Evolutionary conservation across 2,888 invertebrate genomes (phyloP).

Genomic region (Orchesellides sinensis): DNA sequence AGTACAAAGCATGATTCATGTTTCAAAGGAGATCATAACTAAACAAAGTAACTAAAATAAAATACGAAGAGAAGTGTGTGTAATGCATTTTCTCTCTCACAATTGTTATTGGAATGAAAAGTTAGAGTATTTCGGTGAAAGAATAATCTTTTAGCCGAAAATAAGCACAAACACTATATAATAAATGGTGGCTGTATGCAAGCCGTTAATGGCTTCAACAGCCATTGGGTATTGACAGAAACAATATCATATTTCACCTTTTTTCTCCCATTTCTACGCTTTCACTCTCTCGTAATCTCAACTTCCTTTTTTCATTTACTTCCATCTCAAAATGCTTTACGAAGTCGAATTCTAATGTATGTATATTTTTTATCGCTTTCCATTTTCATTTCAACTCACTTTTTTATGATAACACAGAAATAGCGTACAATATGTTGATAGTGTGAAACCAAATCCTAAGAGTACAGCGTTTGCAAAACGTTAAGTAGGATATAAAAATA

Average conservation of each 20-base stretch:
- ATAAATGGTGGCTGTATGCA: no score
- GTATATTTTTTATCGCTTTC: neutral
- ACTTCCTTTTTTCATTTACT: constrained; percentile 23
- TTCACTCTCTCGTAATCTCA: constrained; percentile 22
- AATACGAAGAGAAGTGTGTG: constrained; percentile 15
- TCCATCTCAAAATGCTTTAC: neutral
- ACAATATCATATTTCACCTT: constrained; percentile 63
- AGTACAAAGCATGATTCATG: constrained; percentile 39
- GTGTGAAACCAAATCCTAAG: no score
- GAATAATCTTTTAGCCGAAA: constrained; percentile 38
- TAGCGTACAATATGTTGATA: no score
- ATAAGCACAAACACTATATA: neutral
- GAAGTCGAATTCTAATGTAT: neutral
- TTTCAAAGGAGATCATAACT: constrained; percentile 37
- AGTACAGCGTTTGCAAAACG: no score
- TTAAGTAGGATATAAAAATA: no score
- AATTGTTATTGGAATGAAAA: constrained; percentile 24
- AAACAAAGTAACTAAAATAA: constrained; percentile 34
- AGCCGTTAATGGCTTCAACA: constrained; percentile 58
- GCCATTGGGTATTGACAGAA: constrained; percentile 65
- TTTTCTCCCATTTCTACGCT: constrained; percentile 38
- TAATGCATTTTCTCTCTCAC: constrained; percentile 5
- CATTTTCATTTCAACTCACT: neutral
- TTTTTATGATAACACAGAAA: neutral
- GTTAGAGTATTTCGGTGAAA: constrained; percentile 14